A percentile compares a stretch with the other conserved stretches of the same genome.
Conservation (phyloP, 2,797 vertebrate genomes). For the Thripadectes ignobilis region DNA sequence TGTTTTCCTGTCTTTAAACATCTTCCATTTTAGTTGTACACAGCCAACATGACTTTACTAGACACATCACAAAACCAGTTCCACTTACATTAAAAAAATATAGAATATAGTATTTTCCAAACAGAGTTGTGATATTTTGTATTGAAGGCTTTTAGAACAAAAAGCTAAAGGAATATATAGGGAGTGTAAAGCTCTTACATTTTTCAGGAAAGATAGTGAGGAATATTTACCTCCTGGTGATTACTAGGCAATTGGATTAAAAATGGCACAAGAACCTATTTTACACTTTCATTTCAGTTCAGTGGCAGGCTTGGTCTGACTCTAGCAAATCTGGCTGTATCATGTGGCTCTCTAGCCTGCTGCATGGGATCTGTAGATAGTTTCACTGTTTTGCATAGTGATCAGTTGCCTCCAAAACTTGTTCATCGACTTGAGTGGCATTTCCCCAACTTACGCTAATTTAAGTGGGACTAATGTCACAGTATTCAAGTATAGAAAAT, state of each 20-base stretch:
- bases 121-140: background rate
- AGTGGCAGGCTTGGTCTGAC: background rate
- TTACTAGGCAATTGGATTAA: background rate
- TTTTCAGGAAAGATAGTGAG: background rate
- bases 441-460: background rate
- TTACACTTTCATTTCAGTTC: background rate
- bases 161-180: background rate
- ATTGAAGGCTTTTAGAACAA: background rate
- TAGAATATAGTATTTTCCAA: background rate
- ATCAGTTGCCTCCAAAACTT: background rate
- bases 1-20: background rate
- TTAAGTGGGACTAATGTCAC: background rate
- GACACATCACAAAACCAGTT: background rate
- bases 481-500: background rate
- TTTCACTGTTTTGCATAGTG: background rate
- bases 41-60: background rate
- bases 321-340: background rate
- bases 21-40: background rate
- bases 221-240: background rate
- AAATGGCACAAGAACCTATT: background rate
- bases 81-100: background rate
- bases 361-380: background rate
- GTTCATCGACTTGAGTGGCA: background rate
- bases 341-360: background rate
- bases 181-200: background rate